Conservation (phyloP, 2,888 invertebrate species). For the Thysanoteuthis rhombus region DNA sequence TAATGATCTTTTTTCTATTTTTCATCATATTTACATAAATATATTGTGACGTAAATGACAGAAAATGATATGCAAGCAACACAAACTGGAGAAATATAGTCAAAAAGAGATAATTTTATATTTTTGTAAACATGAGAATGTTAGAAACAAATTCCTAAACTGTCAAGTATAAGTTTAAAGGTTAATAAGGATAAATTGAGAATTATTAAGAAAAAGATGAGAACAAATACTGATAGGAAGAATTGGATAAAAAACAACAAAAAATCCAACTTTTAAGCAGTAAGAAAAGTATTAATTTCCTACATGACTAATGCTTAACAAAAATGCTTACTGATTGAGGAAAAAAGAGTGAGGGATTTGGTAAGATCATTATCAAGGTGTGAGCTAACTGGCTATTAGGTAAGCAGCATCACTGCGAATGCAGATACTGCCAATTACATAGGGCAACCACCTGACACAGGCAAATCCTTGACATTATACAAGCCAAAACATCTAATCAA, state of each 20-base stretch:
- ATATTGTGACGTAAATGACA: background rate
- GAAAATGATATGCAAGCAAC: background rate
- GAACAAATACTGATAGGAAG: no score
- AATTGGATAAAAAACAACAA: no score
- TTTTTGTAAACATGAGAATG: background rate
- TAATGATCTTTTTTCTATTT: background rate
- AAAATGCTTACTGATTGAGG: background rate
- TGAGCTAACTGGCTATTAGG: background rate
- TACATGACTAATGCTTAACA: background rate
- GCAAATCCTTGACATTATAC: conserved; percentile 12
- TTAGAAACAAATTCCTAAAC: background rate
- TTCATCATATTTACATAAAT: background rate
- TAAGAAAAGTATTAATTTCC: background rate
- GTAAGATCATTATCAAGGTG: background rate
- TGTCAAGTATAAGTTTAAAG: no score
- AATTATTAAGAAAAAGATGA: no score
- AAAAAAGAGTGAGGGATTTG: background rate
- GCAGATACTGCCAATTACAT: background rate
- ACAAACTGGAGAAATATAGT: background rate
- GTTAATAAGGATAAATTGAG: no score
- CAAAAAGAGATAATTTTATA: background rate
- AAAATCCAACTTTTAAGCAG: no score
- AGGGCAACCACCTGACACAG: background rate
- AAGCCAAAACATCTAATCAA: background rate
- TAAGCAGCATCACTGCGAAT: background rate